Conservation (phyloP, 2,113 vertebrate genomes). For the Athene noctua region DNA sequence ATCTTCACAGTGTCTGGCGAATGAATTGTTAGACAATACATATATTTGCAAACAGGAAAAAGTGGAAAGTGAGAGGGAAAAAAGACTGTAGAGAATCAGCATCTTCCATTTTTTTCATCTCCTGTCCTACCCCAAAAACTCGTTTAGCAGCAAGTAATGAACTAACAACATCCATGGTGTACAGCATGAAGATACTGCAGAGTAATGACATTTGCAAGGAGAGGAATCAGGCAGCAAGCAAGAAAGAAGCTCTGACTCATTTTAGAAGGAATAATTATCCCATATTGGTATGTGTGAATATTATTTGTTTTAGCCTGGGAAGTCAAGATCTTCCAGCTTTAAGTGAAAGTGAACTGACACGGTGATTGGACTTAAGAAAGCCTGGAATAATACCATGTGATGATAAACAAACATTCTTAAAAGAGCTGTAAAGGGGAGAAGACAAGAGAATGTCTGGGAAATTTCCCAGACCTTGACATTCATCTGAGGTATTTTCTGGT, state of each 20-base stretch:
- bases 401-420: neutral
- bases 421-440: neutral
- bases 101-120: neutral
- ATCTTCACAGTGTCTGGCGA: neutral
- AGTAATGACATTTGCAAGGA: neutral
- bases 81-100: neutral
- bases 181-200: neutral
- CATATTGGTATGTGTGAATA: neutral
- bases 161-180: neutral
- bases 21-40: neutral
- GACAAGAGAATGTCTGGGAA: neutral
- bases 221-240: neutral
- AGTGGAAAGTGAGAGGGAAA: neutral
- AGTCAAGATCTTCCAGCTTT: neutral
- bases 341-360: neutral
- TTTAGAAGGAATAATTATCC: neutral
- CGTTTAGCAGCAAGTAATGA: neutral
- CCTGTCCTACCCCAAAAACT: neutral
- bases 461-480: neutral
- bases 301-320: neutral
- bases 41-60: neutral
- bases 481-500: neutral
- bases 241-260: neutral
- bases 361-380: neutral
- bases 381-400: neutral